Base-by-base conservation (phyloP, 2,113 vertebrate genomes). In the Helogale parvula region DNA sequence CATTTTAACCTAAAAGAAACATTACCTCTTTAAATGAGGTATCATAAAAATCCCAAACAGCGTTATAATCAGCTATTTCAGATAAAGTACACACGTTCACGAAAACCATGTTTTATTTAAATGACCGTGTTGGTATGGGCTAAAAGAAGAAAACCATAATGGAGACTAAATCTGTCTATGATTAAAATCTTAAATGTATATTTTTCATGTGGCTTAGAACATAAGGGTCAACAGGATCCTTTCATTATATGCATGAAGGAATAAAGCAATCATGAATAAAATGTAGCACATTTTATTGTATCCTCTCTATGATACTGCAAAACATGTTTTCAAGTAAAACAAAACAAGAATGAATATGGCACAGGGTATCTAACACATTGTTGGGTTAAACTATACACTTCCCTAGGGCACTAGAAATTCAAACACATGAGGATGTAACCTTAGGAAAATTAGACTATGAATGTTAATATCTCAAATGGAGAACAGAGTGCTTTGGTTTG, bases 61-160 rank as follows among this genome's bases (percentile, higher is more conserved):
- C 25, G 19, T 87, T 98, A 10, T 82, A 96, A 97, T 88, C 82
- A 77, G 21, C 45, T 92, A 27, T 88, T 94, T 94, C 31, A 93
- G 88, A 27, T 89, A 85, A 97, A 94, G 38, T 19, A 81, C 21
- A 93, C 14, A 21, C 17, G 65, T 93, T 96, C 31, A 92, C 69
- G 93, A 98, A 96, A 79, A 94, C 5, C 41, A 41, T 41, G 3
- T 88, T 95, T 94, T 69, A 94, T 97, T 97, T 76, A 97, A 97
- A 93, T 86, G 7, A 47, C n/a, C 84, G 17, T 93, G 50, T 35
- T 88, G n/a, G 69, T 69, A 63, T 0, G 60, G 15, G 9, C 79
- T 90, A 35, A 97, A 93, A 69, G 45, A 82, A 95, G 86, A 79
- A 68, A 94, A 57, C 35, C 23, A 87, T 21, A 86, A 38, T 16